A percentile compares a stretch with the other conserved stretches of the same genome.
Conservation (phyloP, 2,888 invertebrate genomes). For the Caenorhabditis becei region DNA sequence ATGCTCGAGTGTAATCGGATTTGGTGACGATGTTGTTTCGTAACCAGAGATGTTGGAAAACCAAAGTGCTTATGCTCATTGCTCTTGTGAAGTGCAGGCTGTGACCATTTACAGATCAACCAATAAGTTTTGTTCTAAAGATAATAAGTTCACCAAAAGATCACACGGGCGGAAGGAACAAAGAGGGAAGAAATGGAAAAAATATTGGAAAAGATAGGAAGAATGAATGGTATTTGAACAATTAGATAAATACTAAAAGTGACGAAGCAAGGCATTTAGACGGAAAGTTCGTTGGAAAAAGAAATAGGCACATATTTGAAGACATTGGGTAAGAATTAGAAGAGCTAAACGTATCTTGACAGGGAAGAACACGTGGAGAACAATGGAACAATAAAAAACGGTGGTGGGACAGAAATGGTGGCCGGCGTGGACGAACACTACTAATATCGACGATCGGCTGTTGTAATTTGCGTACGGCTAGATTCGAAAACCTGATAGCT, state of each 20-base stretch:
- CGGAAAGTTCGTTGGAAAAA: slow-evolving; percentile 39
- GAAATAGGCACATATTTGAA: slow-evolving; percentile 41
- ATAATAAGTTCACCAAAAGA: slow-evolving; percentile 33
- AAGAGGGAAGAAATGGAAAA: no score
- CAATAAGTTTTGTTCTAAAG: slow-evolving; percentile 6
- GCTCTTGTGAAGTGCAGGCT: slow-evolving; percentile 1
- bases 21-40: slow-evolving; percentile 2
- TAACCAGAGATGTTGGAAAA: neutral
- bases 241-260: slow-evolving; percentile 37
- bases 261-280: slow-evolving; percentile 41
- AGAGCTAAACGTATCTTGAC: slow-evolving; percentile 32
- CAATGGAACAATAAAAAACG: slow-evolving; percentile 6
- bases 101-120: neutral
- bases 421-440: slow-evolving; percentile 19
- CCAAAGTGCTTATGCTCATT: neutral
- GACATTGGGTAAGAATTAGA: slow-evolving; percentile 27
- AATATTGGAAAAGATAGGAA: neutral
- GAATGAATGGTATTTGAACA: slow-evolving; percentile 43
- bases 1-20: slow-evolving; percentile 42
- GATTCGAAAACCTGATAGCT: slow-evolving; percentile 66
- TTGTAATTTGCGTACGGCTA: slow-evolving; percentile 58
- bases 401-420: slow-evolving; percentile 10
- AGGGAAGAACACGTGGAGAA: slow-evolving; percentile 7
- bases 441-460: slow-evolving; percentile 64
- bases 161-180: slow-evolving; percentile 26